Percentiles rank a stretch among this genome's conserved stretches.
phyloP scores from a whole-genome alignment of 2,797 vertebrate genomes.

The Chelonia mydas region DNA sequence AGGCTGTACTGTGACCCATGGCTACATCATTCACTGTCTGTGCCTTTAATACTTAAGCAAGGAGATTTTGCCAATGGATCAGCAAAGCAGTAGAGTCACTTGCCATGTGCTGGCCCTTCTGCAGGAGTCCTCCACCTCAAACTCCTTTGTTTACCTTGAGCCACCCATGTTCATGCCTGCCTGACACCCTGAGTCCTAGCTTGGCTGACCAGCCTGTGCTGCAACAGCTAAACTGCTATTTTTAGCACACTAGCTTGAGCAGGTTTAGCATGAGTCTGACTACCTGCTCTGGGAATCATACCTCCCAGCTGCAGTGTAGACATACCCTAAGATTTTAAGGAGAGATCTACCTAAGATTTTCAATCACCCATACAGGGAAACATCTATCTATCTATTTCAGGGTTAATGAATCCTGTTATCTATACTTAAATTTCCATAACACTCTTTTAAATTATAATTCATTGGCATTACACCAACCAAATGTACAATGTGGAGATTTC shows the following conservation, averaged over 20 bases:
- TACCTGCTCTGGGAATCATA: neutral
- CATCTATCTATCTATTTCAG: too few species aligned
- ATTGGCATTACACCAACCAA: neutral
- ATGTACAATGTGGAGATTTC: neutral
- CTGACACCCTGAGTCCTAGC: neutral
- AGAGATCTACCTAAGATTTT: neutral
- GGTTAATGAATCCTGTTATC: neutral
- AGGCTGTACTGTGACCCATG: neutral
- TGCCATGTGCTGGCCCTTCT: neutral
- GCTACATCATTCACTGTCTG: neutral
- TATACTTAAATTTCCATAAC: neutral
- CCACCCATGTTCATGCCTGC: neutral
- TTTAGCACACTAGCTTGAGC: neutral
- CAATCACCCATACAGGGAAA: neutral
- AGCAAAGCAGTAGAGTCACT: accelerated
- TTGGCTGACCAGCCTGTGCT: neutral
- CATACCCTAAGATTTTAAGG: neutral
- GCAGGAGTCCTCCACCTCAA: neutral
- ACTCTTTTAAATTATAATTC: neutral
- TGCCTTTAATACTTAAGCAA: neutral
- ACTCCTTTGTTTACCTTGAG: neutral
- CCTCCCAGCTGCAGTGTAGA: neutral
- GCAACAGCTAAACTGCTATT: neutral
- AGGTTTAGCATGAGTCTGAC: neutral
- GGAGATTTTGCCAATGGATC: neutral